Percentiles rank a stretch among this genome's conserved stretches.
Evolutionary conservation across 92 coral and sea anemone species (phyloP).

Genomic region (Epizoanthus stellaris): DNA sequence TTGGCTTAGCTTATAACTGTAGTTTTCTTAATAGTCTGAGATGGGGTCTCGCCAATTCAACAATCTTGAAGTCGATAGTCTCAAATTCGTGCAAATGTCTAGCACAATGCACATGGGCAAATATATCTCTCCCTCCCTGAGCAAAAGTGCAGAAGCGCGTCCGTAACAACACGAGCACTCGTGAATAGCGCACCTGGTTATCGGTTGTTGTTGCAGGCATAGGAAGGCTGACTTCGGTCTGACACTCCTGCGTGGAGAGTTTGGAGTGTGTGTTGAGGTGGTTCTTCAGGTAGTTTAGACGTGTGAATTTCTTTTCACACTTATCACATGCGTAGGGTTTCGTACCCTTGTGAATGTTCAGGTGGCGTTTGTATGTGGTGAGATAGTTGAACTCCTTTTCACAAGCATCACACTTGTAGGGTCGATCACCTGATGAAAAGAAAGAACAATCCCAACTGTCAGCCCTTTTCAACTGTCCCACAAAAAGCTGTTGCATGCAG

Average conservation of each 20-base stretch:
- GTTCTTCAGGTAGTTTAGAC: slow-evolving; percentile 91
- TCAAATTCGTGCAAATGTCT: too few species aligned
- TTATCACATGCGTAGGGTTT: slow-evolving; percentile 92
- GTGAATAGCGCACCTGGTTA: slow-evolving; percentile 10
- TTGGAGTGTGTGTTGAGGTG: slow-evolving; percentile 88
- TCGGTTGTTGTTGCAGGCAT: background rate
- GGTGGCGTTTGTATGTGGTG: slow-evolving; percentile 97
- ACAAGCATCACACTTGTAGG: slow-evolving; percentile 96
- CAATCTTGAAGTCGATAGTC: too few species aligned
- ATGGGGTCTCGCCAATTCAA: too few species aligned
- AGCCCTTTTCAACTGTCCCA: too few species aligned
- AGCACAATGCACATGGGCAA: too few species aligned
- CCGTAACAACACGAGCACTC: background rate
- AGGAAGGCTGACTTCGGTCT: slow-evolving; percentile 70
- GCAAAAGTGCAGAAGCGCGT: background rate
- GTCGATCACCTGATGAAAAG: slow-evolving; percentile 79
- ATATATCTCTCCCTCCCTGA: too few species aligned
- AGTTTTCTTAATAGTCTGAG: too few species aligned
- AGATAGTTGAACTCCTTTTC: slow-evolving; percentile 95
- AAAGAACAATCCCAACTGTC: background rate
- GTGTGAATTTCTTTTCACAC: slow-evolving; percentile 93
- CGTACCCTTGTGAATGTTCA: slow-evolving; percentile 96
- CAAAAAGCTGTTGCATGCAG: background rate
- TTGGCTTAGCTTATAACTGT: too few species aligned
- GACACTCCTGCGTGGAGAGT: slow-evolving; percentile 78